phyloP scores from a whole-genome alignment of 2,888 invertebrate genomes.

The Macaria notata region DNA sequence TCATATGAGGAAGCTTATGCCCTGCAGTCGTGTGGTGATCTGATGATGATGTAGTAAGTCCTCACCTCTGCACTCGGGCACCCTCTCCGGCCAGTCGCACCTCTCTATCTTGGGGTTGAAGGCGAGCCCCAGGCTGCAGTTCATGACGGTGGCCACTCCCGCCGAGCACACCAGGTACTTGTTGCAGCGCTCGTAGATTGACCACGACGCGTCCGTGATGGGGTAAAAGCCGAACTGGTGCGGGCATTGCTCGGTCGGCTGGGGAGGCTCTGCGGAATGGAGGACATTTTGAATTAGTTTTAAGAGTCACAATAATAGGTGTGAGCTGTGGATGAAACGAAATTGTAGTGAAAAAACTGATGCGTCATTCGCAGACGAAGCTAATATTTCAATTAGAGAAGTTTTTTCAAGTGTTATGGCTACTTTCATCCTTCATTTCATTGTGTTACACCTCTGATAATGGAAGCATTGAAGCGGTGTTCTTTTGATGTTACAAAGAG shows the following conservation, averaged over 20 bases:
- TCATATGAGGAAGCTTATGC: no score
- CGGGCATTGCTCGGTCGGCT: constrained; percentile 87
- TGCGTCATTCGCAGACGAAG: not conserved
- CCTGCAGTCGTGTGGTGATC: no score
- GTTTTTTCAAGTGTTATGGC: no score
- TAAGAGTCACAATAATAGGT: not conserved
- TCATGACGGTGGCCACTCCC: constrained; percentile 82
- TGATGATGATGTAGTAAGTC: not conserved
- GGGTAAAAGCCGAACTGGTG: constrained; percentile 90
- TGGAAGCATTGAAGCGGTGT: no score
- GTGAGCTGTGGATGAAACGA: no score
- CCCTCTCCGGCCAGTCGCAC: constrained; percentile 93
- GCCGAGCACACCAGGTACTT: constrained; percentile 90
- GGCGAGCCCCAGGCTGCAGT: constrained; percentile 90
- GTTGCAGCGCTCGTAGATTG: constrained; percentile 79
- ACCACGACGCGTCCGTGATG: constrained; percentile 37
- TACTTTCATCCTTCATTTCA: no score
- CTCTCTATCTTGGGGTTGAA: constrained; percentile 85
- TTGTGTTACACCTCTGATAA: no score
- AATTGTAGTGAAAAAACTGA: not conserved
- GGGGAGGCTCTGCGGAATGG: constrained; percentile 80
- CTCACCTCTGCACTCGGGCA: constrained; percentile 86
- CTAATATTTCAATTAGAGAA: no score
- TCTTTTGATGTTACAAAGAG: no score
- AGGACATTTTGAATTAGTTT: not conserved